Evolutionary conservation across 1,140 invertebrate species (phyloP), one percentile per base, ranked within the genome.

Genomic region (Episyrphus balteatus): DNA sequence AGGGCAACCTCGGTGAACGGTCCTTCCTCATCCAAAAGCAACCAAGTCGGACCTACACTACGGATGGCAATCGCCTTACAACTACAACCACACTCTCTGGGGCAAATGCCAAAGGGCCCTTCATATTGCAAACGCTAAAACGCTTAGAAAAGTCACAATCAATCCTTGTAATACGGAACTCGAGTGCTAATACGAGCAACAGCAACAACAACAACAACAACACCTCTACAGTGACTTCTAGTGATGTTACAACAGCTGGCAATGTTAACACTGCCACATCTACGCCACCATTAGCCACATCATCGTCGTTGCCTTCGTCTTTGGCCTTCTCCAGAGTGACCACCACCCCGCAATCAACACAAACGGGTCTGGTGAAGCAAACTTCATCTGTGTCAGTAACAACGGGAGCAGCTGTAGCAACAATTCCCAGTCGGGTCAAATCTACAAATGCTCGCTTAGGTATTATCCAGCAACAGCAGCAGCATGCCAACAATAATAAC

Each of bases 131-230:
- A 48, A 68, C 65, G 13, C 51, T 68, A 8, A 68, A 68, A 44
- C 62, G 65, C 7, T 47, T 68, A 39, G 65, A 68, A 49, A 68
- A 68, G 52, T 67, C 64, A 0, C 65, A 67, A 48, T 67, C 64
- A 21, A 68, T 68, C 15, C 45, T 68, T 42, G 65, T 68, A 8
- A 66, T 68, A 54, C 60, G 65, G 9, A 68, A 68, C 48, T 55
- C 62, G 13, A 55, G 54, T 13, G 32, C 55, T n/a, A 40, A 42
- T 18, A 45, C 32, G 19, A 11, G 36, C 43, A 42, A 41, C 12
- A 32, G 17, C 46, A 41, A 44, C 43, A 38, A 36, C 33, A 39
- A 21, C 31, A 13, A 13, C 53, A 11, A 32, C 51, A 11, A 45
- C 46, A n/a, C 17, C 36, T 5, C 21, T 38, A 36, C 21, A 5